phyloP scores from a whole-genome alignment of 2,113 vertebrate genomes.

The Eclectus roratus region DNA sequence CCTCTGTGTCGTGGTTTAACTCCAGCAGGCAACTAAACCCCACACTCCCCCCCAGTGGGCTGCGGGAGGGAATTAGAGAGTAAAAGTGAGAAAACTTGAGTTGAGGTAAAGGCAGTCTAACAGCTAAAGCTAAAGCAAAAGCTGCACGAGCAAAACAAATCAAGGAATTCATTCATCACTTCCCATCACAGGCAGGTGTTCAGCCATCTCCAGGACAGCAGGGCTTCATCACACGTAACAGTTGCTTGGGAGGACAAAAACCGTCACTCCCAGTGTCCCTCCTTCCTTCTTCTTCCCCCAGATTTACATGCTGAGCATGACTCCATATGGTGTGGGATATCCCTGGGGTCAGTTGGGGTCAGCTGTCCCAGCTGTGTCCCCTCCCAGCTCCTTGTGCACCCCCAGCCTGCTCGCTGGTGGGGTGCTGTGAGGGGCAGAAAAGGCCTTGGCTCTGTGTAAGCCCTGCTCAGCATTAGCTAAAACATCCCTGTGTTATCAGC shows the following conservation, averaged over 20 bases:
- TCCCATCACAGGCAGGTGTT: neutral
- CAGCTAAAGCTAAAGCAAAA: neutral
- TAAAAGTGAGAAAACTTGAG: neutral
- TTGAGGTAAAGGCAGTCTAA: neutral
- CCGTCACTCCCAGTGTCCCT: neutral
- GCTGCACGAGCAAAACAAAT: neutral
- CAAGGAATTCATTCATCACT: neutral
- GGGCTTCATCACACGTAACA: rapidly evolving
- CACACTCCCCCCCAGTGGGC: neutral
- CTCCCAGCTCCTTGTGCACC: too few relatives aligned
- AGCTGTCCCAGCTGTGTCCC: too few relatives aligned
- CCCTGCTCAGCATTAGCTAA: neutral
- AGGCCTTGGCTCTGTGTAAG: too few relatives aligned
- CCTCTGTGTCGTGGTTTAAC: neutral
- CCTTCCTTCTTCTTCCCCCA: neutral
- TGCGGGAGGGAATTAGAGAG: neutral
- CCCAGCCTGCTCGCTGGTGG: too few relatives aligned
- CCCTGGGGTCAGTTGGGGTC: too few relatives aligned
- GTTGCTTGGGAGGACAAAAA: neutral
- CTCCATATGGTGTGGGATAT: neutral
- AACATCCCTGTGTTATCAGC: neutral
- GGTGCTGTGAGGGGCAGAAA: too few relatives aligned
- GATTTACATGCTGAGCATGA: neutral
- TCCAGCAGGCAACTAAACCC: neutral
- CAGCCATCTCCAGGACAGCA: neutral